A percentile compares a stretch with the other conserved stretches of the same genome.
phyloP scores from a whole-genome alignment of 1,140 invertebrate species.

The Meloidogyne exigua region DNA sequence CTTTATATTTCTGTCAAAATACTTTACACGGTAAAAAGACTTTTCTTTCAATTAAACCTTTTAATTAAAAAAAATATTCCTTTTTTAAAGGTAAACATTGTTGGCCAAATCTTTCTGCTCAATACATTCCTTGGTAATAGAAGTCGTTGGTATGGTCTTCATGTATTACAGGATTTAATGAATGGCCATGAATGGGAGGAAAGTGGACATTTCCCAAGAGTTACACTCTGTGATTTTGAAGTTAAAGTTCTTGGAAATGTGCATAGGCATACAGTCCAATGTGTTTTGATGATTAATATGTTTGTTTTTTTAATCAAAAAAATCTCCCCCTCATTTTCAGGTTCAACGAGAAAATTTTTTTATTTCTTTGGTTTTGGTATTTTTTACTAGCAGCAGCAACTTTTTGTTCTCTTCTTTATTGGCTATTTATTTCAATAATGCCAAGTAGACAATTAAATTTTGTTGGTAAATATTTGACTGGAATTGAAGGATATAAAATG shows the following conservation, averaged over 20 bases:
- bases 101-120: slow-evolving; percentile 60
- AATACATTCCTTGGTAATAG: slow-evolving; percentile 59
- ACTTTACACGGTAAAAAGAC: slow-evolving; percentile 53
- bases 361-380: slow-evolving; percentile 64
- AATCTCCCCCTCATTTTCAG: no score
- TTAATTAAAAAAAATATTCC: background rate
- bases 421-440: slow-evolving; percentile 63
- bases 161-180: slow-evolving; percentile 62
- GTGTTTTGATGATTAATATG: slow-evolving; percentile 74
- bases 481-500: slow-evolving; percentile 64
- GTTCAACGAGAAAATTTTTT: slow-evolving; percentile 73
- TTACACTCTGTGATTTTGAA: slow-evolving; percentile 63
- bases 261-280: slow-evolving; percentile 62
- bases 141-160: slow-evolving; percentile 56
- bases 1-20: slow-evolving; percentile 64
- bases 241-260: slow-evolving; percentile 63
- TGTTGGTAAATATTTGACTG: slow-evolving; percentile 63
- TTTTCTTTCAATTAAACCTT: background rate
- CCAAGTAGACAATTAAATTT: slow-evolving; percentile 64
- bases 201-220: slow-evolving; percentile 60
- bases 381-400: slow-evolving; percentile 60
- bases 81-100: slow-evolving; percentile 44
- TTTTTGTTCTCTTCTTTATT: slow-evolving; percentile 63
- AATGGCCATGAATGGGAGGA: slow-evolving; percentile 63
- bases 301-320: background rate